These are phyloP conservation scores for Gibbula magus DNA, from an alignment of 2,888 invertebrate species.

Conservation along the genomic window DNA sequence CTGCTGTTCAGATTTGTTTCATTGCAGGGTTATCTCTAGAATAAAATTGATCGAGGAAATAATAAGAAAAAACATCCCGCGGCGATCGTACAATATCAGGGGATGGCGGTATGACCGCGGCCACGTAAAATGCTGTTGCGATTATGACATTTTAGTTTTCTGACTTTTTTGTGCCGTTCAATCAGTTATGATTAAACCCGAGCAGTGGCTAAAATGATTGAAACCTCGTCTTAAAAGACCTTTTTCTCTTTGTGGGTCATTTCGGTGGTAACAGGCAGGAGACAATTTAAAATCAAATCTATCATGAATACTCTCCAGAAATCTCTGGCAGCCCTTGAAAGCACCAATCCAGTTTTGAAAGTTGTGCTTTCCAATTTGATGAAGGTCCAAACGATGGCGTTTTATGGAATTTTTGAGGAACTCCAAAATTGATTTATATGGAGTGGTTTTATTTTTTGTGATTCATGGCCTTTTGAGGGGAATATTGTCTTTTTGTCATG, in stretches of 20 bases:
- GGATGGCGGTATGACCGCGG: neutral
- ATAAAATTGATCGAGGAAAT: no score
- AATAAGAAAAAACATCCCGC: no score
- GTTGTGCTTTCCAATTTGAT: slow-evolving; percentile 8
- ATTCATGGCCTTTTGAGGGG: slow-evolving; percentile 17
- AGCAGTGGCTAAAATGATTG: slow-evolving; percentile 13
- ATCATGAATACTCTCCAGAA: neutral
- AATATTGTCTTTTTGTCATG: slow-evolving; percentile 16
- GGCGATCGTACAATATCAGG: neutral
- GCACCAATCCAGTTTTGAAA: slow-evolving; percentile 19
- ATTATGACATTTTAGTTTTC: slow-evolving; percentile 15
- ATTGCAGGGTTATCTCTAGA: no score
- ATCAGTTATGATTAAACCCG: slow-evolving; percentile 23
- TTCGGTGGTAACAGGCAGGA: neutral
- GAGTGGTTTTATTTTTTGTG: slow-evolving; percentile 18
- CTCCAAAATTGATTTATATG: slow-evolving; percentile 15
- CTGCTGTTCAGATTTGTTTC: no score
- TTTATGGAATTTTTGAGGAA: slow-evolving; percentile 16
- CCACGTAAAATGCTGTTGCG: neutral
- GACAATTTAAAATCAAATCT: slow-evolving; percentile 24
- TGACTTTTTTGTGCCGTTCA: neutral
- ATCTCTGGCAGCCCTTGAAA: slow-evolving; percentile 12
- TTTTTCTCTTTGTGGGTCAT: slow-evolving; percentile 14
- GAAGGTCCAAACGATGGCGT: neutral
- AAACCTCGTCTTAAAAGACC: slow-evolving; percentile 9